Evolutionary conservation across 1,140 invertebrate species (phyloP).

Genomic region (Holotrichia oblita): DNA sequence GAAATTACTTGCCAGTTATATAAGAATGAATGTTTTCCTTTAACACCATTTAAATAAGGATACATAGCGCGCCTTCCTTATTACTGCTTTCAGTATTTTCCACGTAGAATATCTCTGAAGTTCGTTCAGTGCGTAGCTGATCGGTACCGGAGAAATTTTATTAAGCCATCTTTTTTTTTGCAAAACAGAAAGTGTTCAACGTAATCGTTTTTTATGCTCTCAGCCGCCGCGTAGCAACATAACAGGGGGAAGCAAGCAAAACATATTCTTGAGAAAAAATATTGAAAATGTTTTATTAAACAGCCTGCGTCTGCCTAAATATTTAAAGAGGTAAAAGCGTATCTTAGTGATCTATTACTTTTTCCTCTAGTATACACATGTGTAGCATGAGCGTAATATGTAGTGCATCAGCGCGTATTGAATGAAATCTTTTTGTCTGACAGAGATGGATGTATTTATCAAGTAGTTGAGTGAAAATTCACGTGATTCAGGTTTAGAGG

Average conservation of each 20-base stretch:
- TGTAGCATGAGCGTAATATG: too few relatives aligned
- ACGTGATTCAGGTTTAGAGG: too few relatives aligned
- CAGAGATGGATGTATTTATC: too few relatives aligned
- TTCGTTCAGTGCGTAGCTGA: not conserved
- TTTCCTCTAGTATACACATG: not conserved
- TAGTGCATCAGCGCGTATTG: too few relatives aligned
- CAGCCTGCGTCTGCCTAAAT: conserved; percentile 9
- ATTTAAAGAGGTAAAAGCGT: conserved; percentile 12
- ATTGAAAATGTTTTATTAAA: conserved; percentile 22
- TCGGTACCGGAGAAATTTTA: conserved; percentile 6
- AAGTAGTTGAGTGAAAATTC: too few relatives aligned
- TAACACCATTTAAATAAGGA: conserved; percentile 1
- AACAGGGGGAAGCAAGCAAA: not conserved
- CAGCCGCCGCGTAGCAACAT: not conserved
- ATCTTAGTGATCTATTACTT: conserved; percentile 17
- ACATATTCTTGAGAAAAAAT: not conserved
- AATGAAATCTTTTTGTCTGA: too few relatives aligned
- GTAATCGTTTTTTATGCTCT: conserved; percentile 13
- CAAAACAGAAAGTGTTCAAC: conserved; percentile 12
- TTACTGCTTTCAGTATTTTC: not conserved
- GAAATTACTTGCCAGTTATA: conserved; percentile 4
- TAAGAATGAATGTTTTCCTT: conserved; percentile 6
- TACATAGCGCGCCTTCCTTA: not conserved
- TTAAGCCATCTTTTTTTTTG: conserved; percentile 11
- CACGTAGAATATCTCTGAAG: not conserved